Evolutionary conservation across 2,797 vertebrate genomes (phyloP).

Genomic region (Micropoecilia bifurca): DNA sequence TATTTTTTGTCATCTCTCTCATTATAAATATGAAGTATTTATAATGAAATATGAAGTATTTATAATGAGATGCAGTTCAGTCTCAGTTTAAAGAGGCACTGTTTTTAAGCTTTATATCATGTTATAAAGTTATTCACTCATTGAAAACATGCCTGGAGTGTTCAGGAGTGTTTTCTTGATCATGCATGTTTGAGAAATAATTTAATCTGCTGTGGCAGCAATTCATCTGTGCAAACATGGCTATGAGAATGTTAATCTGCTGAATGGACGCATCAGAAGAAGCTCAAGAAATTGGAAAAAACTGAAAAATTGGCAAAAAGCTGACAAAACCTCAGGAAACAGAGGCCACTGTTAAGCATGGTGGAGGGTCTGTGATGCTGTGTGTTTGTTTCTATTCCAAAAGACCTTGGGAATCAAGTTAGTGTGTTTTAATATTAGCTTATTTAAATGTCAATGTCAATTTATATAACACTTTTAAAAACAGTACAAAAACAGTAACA

Average conservation of each 20-base stretch:
- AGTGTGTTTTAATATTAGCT: background rate
- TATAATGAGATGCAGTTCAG: background rate
- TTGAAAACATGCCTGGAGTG: no score
- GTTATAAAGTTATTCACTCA: no score
- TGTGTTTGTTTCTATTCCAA: background rate
- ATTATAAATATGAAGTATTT: background rate
- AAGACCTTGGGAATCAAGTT: background rate
- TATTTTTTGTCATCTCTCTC: background rate
- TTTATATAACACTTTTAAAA: no score
- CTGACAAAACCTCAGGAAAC: background rate
- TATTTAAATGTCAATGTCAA: background rate
- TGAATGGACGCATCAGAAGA: background rate
- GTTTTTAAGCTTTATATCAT: no score
- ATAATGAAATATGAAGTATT: background rate
- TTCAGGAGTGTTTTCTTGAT: no score
- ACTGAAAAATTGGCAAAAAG: background rate
- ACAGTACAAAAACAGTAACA: no score
- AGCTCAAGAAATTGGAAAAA: background rate
- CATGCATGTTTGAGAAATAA: no score
- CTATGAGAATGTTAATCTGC: background rate
- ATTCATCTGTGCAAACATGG: no score
- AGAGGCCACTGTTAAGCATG: background rate
- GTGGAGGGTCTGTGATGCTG: background rate
- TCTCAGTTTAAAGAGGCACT: background rate
- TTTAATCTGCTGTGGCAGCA: no score